A percentile compares a stretch with the other conserved stretches of the same genome.
phyloP scores from a whole-genome alignment of 2,888 invertebrate genomes.

The Caenorhabditis drosophilae region DNA sequence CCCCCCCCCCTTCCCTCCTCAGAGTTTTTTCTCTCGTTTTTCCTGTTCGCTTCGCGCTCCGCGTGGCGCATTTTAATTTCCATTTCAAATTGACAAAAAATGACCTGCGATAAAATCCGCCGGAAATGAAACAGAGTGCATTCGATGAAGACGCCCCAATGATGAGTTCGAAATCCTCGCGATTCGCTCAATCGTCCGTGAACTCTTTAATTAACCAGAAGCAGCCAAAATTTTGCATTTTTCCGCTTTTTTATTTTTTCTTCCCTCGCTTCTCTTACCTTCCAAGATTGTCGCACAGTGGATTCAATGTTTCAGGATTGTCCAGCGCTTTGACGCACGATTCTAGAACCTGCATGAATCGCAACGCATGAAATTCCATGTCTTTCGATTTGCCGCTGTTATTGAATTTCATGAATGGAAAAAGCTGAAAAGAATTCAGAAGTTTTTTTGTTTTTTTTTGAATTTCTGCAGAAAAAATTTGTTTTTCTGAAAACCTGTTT shows the following conservation, averaged over 20 bases:
- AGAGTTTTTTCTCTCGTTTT: too few species aligned
- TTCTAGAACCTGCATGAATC: constrained; percentile 60
- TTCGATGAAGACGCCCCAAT: constrained; percentile 62
- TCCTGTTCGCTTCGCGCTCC: too few species aligned
- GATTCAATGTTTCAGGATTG: constrained; percentile 46
- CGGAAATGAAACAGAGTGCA: constrained; percentile 59
- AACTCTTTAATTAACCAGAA: too few species aligned
- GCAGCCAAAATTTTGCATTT: too few species aligned
- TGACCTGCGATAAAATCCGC: constrained; percentile 40
- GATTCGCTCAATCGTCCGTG: constrained; percentile 49
- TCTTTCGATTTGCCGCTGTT: constrained; percentile 40
- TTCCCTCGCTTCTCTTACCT: constrained; percentile 9
- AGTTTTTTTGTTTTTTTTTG: not conserved
- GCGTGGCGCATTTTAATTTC: too few species aligned
- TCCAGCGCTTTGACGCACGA: constrained; percentile 53
- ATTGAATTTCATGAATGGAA: constrained; percentile 54
- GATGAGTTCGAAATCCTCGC: constrained; percentile 52
- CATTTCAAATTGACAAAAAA: not conserved
- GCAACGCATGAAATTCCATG: constrained; percentile 55
- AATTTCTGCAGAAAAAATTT: not conserved
- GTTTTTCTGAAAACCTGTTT: constrained; percentile 37
- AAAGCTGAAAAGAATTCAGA: constrained; percentile 45
- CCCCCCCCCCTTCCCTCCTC: too few species aligned
- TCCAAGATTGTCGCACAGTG: constrained; percentile 56
- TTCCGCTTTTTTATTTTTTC: not conserved